phyloP scores from a whole-genome alignment of 2,113 vertebrate genomes.

The Lates calcarifer region DNA sequence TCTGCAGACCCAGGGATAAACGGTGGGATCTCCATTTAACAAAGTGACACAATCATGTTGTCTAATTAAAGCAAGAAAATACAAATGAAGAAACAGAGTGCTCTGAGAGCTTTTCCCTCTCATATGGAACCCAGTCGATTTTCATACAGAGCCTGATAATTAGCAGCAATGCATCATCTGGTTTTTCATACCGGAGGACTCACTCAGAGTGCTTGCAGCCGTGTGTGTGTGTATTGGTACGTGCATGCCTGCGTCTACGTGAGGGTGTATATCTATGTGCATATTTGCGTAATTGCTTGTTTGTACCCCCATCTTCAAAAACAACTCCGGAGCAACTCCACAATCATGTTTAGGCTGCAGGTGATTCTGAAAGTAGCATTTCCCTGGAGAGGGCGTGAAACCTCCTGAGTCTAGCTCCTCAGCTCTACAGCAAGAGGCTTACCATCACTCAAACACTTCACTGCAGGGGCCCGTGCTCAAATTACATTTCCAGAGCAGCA shows the following conservation, averaged over 20 bases:
- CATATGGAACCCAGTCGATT: constrained; percentile 62
- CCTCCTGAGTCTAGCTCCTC: constrained; percentile 66
- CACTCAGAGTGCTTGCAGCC: not conserved
- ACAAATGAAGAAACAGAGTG: constrained; percentile 68
- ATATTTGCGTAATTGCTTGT: constrained; percentile 77
- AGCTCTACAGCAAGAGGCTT: constrained; percentile 58
- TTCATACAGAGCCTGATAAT: constrained; percentile 72
- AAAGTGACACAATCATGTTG: constrained; percentile 77
- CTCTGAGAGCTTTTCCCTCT: constrained; percentile 55
- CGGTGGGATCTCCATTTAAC: constrained; percentile 67
- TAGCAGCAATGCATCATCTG: constrained; percentile 72
- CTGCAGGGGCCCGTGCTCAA: constrained; percentile 69
- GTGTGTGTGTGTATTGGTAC: not conserved
- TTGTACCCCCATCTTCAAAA: constrained; percentile 75
- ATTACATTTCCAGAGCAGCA: constrained; percentile 56
- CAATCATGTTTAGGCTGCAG: constrained; percentile 82
- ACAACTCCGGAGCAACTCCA: constrained; percentile 67
- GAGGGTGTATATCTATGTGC: constrained; percentile 41
- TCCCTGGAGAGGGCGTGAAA: constrained; percentile 71
- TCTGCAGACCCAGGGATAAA: constrained; percentile 68
- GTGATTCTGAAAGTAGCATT: constrained; percentile 81
- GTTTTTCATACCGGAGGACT: constrained; percentile 55
- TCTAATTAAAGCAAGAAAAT: constrained; percentile 75
- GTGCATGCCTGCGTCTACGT: constrained; percentile 3
- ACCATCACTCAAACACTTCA: constrained; percentile 74